Conservation (phyloP, 2,888 invertebrate species). For the Yponomeuta malinellus region DNA sequence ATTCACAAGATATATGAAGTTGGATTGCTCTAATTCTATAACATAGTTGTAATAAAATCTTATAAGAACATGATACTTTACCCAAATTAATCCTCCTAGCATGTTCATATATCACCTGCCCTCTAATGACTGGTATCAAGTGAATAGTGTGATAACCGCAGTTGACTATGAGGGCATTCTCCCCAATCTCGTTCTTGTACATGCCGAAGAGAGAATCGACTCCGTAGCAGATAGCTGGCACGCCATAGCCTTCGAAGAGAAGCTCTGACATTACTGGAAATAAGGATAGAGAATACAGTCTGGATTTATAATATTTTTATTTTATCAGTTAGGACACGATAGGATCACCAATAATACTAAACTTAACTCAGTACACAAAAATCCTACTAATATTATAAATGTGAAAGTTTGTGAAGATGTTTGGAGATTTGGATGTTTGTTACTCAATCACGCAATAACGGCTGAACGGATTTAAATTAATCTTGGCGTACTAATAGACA, state of each 20-base stretch:
- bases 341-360: no score
- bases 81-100: conserved; percentile 90
- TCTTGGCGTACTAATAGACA: no score
- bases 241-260: conserved; percentile 93
- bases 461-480: no score
- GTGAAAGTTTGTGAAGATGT: no score
- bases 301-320: no score
- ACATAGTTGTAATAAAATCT: background rate
- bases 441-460: no score
- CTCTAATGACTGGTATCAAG: conserved; percentile 87
- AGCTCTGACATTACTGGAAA: conserved; percentile 94
- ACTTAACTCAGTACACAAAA: no score
- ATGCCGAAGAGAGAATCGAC: conserved; percentile 89
- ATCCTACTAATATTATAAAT: no score
- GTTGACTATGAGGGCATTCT: conserved; percentile 85
- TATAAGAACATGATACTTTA: conserved; percentile 17
- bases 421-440: no score
- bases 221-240: conserved; percentile 91
- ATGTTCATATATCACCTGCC: conserved; percentile 80
- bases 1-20: no score
- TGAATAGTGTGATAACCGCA: conserved; percentile 94
- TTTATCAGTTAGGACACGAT: no score
- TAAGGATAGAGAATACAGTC: background rate
- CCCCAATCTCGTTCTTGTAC: conserved; percentile 76
- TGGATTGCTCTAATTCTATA: no score